A percentile compares a stretch with the other conserved stretches of the same genome.
Evolutionary conservation across 2,113 vertebrate genomes (phyloP).

Genomic region (Centropus bengalensis): DNA sequence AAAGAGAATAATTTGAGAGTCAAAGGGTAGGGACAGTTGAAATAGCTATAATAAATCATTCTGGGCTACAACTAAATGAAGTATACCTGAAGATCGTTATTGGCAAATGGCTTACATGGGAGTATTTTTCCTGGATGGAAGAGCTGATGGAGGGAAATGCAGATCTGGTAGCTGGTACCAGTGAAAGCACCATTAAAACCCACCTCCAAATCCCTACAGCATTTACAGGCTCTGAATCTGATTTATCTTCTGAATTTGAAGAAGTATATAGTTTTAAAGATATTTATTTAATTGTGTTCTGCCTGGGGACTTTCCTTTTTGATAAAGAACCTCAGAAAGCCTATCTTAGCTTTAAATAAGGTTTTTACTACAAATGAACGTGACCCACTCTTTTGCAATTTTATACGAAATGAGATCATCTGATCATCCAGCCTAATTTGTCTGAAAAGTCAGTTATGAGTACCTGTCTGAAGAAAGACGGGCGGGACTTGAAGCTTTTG

Average conservation of each 20-base stretch:
- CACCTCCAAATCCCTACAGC: not conserved
- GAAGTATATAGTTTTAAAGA: not conserved
- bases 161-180: not conserved
- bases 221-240: not conserved
- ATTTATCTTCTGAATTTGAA: not conserved
- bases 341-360: not conserved
- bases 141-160: not conserved
- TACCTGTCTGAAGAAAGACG: not conserved
- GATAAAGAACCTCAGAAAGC: not conserved
- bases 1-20: conserved; percentile 18
- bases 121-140: not conserved
- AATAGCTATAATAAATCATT: conserved; percentile 62
- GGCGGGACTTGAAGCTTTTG: not conserved
- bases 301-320: not conserved
- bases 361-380: not conserved
- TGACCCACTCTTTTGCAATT: not conserved
- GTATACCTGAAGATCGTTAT: not conserved
- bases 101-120: not conserved
- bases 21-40: conserved; percentile 10
- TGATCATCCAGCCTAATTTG: not conserved
- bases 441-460: not conserved
- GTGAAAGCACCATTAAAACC: not conserved
- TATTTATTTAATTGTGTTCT: not conserved
- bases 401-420: not conserved
- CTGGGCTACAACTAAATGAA: not conserved